Evolutionary conservation across 2,888 invertebrate species (phyloP).

Genomic region (Catocala sponsa): DNA sequence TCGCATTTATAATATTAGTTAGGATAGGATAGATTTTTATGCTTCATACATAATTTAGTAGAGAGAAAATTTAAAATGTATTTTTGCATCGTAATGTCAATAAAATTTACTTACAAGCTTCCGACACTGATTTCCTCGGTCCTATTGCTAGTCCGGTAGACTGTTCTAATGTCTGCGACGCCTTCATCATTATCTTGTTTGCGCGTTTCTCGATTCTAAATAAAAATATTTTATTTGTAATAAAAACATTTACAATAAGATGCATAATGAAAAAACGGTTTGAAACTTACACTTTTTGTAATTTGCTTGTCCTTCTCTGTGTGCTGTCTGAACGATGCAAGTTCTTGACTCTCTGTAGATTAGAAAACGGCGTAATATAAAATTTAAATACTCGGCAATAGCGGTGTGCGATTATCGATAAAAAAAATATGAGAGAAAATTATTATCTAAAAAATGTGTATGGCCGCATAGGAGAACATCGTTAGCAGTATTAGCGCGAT

Average conservation of each 20-base stretch:
- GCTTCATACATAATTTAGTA: too few relatives aligned
- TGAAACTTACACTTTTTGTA: slow-evolving; percentile 93
- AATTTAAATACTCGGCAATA: too few relatives aligned
- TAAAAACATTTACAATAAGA: background rate
- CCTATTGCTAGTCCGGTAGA: slow-evolving; percentile 94
- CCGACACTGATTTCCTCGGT: slow-evolving; percentile 85
- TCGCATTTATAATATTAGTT: too few relatives aligned
- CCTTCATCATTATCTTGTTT: slow-evolving; percentile 94
- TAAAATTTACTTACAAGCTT: slow-evolving; percentile 68
- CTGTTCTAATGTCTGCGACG: slow-evolving; percentile 94
- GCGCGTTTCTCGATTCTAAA: slow-evolving; percentile 92
- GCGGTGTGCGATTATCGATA: too few relatives aligned
- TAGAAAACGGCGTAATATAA: too few relatives aligned
- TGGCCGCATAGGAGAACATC: too few relatives aligned
- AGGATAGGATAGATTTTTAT: too few relatives aligned
- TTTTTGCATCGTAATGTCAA: background rate
- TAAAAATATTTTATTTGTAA: background rate
- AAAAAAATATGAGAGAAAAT: too few relatives aligned
- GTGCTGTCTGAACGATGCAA: slow-evolving; percentile 92
- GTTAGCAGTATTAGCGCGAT: too few relatives aligned
- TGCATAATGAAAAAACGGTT: background rate
- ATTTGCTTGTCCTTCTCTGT: slow-evolving; percentile 91
- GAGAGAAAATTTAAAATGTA: too few relatives aligned
- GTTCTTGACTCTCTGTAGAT: slow-evolving; percentile 90
- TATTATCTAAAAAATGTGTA: too few relatives aligned